Base-by-base conservation (phyloP, 2,888 invertebrate genomes). In the Lepidochrysops patricia region DNA sequence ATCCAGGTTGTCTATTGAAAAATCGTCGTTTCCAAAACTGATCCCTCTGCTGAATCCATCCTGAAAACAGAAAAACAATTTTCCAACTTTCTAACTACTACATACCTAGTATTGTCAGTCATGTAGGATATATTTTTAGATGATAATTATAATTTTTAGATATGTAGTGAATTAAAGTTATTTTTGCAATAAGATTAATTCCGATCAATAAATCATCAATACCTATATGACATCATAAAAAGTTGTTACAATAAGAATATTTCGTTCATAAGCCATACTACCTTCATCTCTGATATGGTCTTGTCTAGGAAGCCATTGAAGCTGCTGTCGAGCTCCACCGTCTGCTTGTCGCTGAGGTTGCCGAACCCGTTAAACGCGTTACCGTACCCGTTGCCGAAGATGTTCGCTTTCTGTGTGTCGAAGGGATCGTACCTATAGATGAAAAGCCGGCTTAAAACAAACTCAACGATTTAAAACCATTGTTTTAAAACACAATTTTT, bases 1-100 rank as follows among this genome's bases (percentile, higher is more conserved):
- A 91, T 98, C 98, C 81, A 98, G 91, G 84, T 96, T 97, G 80
- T 97, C 97, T 84, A 98, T 89, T 69, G 96, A 96, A 89, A 98
- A 98, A 89, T 98, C 97, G 82, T 97, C 97, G 77, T 96, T 95
- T 73, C 96, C 96, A 86, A 97, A 95, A 66, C 94, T 92, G 74
- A 96, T 91, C 68, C 96, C 96, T 84, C 95, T 91, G 84, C 94
- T 96, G 86, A 97, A 96, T 68, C 96, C 96, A 88, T 94, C 96
- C 97, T 97, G 90, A 57, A 86, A 91, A 78, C 68, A 75, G 77
- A 72, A 67, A 63, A 64, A 57, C 13, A 32, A n/a, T n/a, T n/a
- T n/a, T n/a, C n/a, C n/a, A n/a, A n/a, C n/a, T n/a, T n/a, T n/a
- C n/a, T n/a, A n/a, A n/a, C n/a, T n/a, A n/a, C n/a, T n/a, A n/a